A percentile compares a stretch with the other conserved stretches of the same genome.
Conservation (phyloP, 2,797 vertebrate genomes). For the Orientallactaga sibirica region DNA sequence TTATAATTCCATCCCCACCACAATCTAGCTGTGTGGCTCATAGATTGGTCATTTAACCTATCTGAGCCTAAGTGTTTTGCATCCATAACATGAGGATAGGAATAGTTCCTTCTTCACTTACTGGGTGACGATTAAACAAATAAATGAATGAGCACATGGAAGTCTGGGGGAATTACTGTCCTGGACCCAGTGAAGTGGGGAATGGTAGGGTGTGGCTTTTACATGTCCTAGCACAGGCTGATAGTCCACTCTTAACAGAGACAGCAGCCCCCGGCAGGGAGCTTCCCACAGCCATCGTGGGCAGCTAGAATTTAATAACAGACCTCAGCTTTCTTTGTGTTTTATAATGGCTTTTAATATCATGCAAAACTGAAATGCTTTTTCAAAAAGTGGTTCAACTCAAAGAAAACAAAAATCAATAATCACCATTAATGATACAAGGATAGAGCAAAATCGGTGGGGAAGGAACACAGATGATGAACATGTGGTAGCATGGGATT, state of each 20-base stretch:
- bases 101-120: neutral
- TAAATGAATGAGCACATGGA: neutral
- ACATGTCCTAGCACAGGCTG: neutral
- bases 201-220: neutral
- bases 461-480: neutral
- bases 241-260: neutral
- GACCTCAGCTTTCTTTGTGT: neutral
- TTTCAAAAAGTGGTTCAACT: conserved; percentile 1
- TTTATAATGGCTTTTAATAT: neutral
- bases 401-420: neutral
- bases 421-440: neutral
- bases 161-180: neutral
- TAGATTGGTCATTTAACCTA: neutral
- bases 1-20: neutral
- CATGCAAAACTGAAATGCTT: neutral
- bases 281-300: fast-evolving
- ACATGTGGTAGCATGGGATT: fast-evolving
- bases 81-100: neutral
- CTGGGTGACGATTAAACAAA: neutral
- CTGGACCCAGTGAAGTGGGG: neutral
- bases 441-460: neutral
- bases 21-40: neutral
- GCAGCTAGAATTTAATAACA: neutral
- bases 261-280: neutral
- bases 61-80: neutral